Evolutionary conservation across 2,113 vertebrate species (phyloP), one percentile per base, ranked within the genome.

Genomic region (Panthera uncia): DNA sequence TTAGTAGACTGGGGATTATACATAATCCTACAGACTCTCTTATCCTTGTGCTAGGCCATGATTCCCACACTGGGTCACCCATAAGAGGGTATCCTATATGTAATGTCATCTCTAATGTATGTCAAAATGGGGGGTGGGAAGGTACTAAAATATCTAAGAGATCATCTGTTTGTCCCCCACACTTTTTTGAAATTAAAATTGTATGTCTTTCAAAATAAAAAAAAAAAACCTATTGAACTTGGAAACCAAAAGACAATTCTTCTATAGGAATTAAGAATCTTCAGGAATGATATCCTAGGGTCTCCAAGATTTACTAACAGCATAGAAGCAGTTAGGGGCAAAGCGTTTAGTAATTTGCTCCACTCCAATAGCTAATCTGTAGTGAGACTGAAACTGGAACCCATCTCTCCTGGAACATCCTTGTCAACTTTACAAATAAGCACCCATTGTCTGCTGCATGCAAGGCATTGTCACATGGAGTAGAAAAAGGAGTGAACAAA

Each of bases 151-250:
- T 5, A n/a, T 41, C n/a, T 80, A 50, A 57, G 16, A 0, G 0
- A 36, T 36, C 36, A 50, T 23, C 33, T 68, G 14, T 57, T 80
- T 63, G 13, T 10, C 14, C 4, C 4, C 12, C 4, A 61, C 14
- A 81, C 5, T 65, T 69, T 82, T 61, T 78, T 95, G 45, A n/a
- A 91, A 86, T 86, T 93, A 90, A 96, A 92, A 61, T 45, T 52
- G 15, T 3, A 3, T 27, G 7, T 29, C 41, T 91, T 92, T 93
- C 36, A 57, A 95, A 95, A 78, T 52, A 91, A 79, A 36, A 84
- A 52, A 93, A 84, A 33, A 84, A 25, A 84, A 25, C 89, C n/a
- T 92, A 86, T 79, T 93, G 36, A 69, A 66, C 23, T 92, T 97
- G 85, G 65, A 87, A 91, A 95, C 21, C 33, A 81, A 48, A 33